Evolutionary conservation across 2,888 invertebrate genomes (phyloP).

Genomic region (Cyclophora punctaria): DNA sequence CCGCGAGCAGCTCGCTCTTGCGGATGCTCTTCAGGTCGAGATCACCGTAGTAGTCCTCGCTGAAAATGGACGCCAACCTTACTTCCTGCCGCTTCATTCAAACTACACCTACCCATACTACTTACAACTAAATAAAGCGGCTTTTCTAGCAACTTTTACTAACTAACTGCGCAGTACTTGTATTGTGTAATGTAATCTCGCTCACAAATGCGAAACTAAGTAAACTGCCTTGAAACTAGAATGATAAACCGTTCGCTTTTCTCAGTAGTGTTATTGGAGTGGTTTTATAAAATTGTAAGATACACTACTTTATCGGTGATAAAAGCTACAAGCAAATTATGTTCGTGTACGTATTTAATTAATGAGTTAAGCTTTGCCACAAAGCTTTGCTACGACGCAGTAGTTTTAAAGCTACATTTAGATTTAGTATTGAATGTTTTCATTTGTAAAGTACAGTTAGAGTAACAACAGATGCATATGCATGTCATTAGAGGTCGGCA

Average conservation of each 20-base stretch:
- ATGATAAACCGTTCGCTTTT: slow-evolving; percentile 58
- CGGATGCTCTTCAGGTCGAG: slow-evolving; percentile 95
- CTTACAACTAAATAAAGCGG: slow-evolving; percentile 16
- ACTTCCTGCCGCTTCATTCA: slow-evolving; percentile 55
- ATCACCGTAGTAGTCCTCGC: slow-evolving; percentile 97
- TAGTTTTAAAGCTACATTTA: background rate
- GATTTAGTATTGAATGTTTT: slow-evolving; percentile 2
- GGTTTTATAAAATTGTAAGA: too few species aligned
- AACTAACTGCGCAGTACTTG: slow-evolving; percentile 38
- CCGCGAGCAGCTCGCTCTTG: slow-evolving; percentile 93
- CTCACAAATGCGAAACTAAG: slow-evolving; percentile 45
- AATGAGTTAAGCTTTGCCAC: too few species aligned
- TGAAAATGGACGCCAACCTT: slow-evolving; percentile 78
- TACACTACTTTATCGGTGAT: too few species aligned
- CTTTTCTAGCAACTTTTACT: slow-evolving; percentile 58
- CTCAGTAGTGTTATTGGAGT: slow-evolving; percentile 11
- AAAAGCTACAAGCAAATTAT: too few species aligned
- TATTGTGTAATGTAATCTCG: slow-evolving; percentile 65
- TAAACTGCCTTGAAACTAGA: slow-evolving; percentile 65
- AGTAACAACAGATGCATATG: slow-evolving; percentile 43
- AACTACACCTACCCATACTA: slow-evolving; percentile 38
- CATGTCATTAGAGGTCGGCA: slow-evolving; percentile 41
- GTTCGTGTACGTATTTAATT: too few species aligned
- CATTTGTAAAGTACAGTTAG: slow-evolving; percentile 35
- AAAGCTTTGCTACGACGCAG: too few species aligned